Conservation (phyloP, 1,140 invertebrate genomes). For the Liolophura sinensis region DNA sequence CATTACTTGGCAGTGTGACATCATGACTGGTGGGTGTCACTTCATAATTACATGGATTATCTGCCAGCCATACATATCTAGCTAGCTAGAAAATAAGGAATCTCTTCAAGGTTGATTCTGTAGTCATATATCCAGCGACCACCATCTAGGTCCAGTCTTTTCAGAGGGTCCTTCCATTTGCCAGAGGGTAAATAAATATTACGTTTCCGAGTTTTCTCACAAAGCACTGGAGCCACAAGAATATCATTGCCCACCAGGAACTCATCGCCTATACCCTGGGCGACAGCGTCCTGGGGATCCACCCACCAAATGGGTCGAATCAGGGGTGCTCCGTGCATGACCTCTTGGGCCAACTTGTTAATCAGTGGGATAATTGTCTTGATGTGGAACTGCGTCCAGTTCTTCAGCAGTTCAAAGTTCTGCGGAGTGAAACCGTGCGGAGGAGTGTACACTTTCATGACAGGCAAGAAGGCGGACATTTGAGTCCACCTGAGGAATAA, state of each 20-base stretch:
- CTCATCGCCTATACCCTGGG: conserved; percentile 75
- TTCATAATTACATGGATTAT: too few relatives aligned
- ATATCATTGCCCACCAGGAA: conserved; percentile 81
- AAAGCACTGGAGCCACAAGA: conserved; percentile 79
- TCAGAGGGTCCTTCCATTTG: conserved; percentile 29
- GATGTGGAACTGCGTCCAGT: conserved; percentile 71
- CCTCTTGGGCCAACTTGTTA: conserved; percentile 60
- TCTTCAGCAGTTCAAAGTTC: conserved; percentile 67
- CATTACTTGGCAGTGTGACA: too few relatives aligned
- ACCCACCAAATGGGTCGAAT: conserved; percentile 91
- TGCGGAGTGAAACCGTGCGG: conserved; percentile 85
- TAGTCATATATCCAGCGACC: conserved; percentile 21
- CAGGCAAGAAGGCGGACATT: conserved; percentile 83
- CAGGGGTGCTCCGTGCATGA: conserved; percentile 67
- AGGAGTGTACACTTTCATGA: conserved; percentile 82
- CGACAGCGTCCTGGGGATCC: conserved; percentile 76
- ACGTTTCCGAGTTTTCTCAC: conserved; percentile 66
- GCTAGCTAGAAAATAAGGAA: conserved; percentile 24
- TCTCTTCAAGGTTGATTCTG: conserved; percentile 13
- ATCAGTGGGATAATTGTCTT: conserved; percentile 68
- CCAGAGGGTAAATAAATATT: conserved; percentile 68
- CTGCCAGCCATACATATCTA: too few relatives aligned
- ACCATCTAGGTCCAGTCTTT: conserved; percentile 20
- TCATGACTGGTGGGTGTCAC: too few relatives aligned
- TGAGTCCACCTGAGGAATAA: conserved; percentile 91